Base-by-base conservation (phyloP, 2,113 vertebrate genomes). In the Lota lota region DNA sequence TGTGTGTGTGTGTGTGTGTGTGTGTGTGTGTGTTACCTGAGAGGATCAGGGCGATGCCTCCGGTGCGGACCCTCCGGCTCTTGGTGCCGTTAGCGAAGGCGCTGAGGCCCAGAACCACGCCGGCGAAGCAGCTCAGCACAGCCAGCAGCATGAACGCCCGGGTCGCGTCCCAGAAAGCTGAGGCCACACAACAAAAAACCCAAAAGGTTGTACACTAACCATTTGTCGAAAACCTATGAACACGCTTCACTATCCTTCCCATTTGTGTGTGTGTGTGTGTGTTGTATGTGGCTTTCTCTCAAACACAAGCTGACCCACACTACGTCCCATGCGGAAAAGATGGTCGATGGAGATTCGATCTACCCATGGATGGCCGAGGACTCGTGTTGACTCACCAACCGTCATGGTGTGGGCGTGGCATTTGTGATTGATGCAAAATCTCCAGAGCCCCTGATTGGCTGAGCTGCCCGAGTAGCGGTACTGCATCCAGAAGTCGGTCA, bases 401-500 rank as follows among this genome's bases (percentile, higher is more conserved):
- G 86, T 88, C 18, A 92, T 84, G 40, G 92, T 92, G 79, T 93
- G 93, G 0, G 90, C 83, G n/a, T 91, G 93, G 64, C 94, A 95
- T 65, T 91, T 94, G 76, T 90, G 88, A 54, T 91, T 93, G 69
- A 93, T 88, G 84, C 94, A 95, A 76, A 90, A 91, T 74, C 87
- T 91, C 93, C 94, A 95, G 47, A 95, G 92, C 18, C 94, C 94
- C 71, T 94, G 92, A 85, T 90, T 93, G 74, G 92, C 91, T 0
- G 85, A 80, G 77, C 86, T 93, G 0, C 91, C 93, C 0, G 92
- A 92, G 60, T 88, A 93, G 4, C 92, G 88, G 63, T 93, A 92
- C 75, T 94, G 93, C 91, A 93, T 91, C 94, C 94, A 95, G 82
- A 90, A 94, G 74, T 92, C 90, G 0, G 94, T 95, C 0, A 93